Evolutionary conservation across 2,888 invertebrate species (phyloP), one percentile per base, ranked within the genome.

Genomic region (Cenopis cana): DNA sequence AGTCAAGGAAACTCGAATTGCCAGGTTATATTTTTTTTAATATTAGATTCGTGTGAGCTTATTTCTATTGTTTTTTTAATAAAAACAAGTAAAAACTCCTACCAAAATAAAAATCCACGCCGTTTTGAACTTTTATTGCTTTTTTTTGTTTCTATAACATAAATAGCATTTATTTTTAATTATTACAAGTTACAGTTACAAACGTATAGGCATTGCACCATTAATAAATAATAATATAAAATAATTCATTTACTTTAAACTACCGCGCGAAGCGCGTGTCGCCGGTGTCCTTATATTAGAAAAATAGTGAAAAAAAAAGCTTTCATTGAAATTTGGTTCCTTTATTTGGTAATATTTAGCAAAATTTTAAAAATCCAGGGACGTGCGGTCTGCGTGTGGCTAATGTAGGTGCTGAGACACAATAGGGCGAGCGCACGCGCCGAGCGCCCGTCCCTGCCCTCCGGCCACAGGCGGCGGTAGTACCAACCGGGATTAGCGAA

Each of bases 151-250:
- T 89, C 85, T 89, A 90, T 93, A 90, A 93, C 92, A 93, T 93
- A 93, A 92, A 93, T 93, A 93, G 91, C 91, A 91, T 93, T 93
- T 92, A 93, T 91, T 90, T 91, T 92, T 90, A 90, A 89, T 84
- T 88, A 92, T 86, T 90, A 91, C 87, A 91, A 91, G 90, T 91
- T 91, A 91, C 90, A 91, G 86, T 89, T 90, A 93, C 89, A 91
- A 90, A 91, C 90, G 91, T 90, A 92, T 90, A 90, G 90, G 81
- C 82, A 89, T 90, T 91, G 91, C 90, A 92, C 91, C 79, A 90
- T 89, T 90, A 91, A 91, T 91, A 91, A 92, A 92, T 92, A 89
- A 86, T 89, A 89, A 88, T 91, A 92, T 92, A 93, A 93, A 92
- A 93, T 91, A 91, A 85, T 89, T 86, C 82, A 80, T 88, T 90